Evolutionary conservation across 2,888 invertebrate species (phyloP), one percentile per base, ranked within the genome.

Genomic region (Cryptophagus acutangulus): DNA sequence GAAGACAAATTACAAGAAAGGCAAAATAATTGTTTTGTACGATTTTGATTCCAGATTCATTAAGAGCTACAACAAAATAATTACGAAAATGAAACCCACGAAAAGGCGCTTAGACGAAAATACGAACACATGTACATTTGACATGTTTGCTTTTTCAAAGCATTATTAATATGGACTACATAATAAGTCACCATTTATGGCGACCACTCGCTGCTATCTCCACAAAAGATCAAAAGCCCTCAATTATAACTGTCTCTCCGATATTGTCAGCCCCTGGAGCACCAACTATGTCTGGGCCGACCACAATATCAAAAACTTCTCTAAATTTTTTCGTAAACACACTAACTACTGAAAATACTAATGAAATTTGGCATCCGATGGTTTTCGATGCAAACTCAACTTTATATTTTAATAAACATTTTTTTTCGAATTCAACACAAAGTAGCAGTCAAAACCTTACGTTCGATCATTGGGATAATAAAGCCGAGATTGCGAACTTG

Each of bases 291-390:
- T n/a, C n/a, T n/a, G n/a, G n/a, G n/a, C 20, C 44, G 5, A 38
- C 39, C 15, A 34, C 31, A n/a, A n/a, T n/a, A n/a, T n/a, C n/a
- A n/a, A n/a, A n/a, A n/a, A 36, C 43, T 8, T 33, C 46, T 16
- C n/a, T 12, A 17, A 41, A 43, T 37, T 41, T 39, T 33, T 8
- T 35, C 29, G 29, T 45, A 25, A 45, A 46, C 14, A 41, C 46
- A 14, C 18, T 43, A 33, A 40, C 45, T 8, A 43, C 40, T 5
- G 59, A 60, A 24, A 54, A 59, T 38, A 51, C 43, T 15, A 52
- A 52, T 33, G 55, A 58, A 9, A 48, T 61, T 12, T 65, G 65
- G 65, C 58, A 61, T 45, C 61, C 59, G 37, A 55, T 62, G 12
- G 46, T 55, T 10, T 61, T 61, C 46, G 53, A 54, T 15, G 51